phyloP scores from a whole-genome alignment of 2,113 vertebrate species.

The Suricata suricatta region DNA sequence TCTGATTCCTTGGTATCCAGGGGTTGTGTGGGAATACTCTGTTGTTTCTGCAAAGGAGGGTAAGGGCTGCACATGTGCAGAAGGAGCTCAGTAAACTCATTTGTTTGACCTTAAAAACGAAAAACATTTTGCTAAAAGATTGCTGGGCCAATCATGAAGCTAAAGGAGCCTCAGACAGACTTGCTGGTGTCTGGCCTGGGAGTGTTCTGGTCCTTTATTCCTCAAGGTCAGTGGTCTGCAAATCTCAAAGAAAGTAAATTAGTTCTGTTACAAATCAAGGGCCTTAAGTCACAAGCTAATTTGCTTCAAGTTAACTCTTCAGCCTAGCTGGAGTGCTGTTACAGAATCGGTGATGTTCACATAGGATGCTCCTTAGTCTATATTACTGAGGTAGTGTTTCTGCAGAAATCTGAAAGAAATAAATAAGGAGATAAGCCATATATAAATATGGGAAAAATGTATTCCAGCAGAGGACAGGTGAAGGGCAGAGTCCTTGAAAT shows the following conservation, averaged over 20 bases:
- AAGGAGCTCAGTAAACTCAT: neutral
- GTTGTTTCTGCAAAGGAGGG: neutral
- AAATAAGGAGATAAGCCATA: neutral
- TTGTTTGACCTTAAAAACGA: neutral
- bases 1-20: neutral
- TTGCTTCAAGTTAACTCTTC: neutral
- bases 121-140: neutral
- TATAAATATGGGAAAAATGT: neutral
- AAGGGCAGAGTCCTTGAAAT: neutral
- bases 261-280: neutral
- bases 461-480: neutral
- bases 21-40: neutral
- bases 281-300: neutral
- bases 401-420: neutral
- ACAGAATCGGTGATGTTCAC: neutral
- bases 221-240: neutral
- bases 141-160: neutral
- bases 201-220: neutral
- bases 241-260: neutral
- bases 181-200: neutral
- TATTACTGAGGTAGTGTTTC: neutral
- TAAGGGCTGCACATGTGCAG: neutral
- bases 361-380: neutral
- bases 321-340: neutral
- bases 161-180: neutral